Base-by-base conservation (phyloP, 2,797 vertebrate genomes). In the Gymnopithys bicolor region DNA sequence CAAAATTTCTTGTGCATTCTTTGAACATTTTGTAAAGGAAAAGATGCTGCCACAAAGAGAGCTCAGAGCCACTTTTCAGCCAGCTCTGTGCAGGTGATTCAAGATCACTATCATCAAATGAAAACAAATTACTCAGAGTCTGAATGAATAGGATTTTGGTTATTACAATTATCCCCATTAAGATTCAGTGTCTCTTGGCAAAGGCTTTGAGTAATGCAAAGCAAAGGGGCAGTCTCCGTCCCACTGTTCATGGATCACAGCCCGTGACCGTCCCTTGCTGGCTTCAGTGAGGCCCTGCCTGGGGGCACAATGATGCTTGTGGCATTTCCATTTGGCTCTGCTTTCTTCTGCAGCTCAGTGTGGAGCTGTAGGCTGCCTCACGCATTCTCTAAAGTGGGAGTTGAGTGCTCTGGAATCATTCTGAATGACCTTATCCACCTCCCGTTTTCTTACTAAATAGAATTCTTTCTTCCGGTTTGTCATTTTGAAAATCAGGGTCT, bases 1-100 rank as follows among this genome's bases (percentile, higher is more conserved):
- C 45, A 51, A 94, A 92, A 74, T 15, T 7, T 80, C 37, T 59
- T 68, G 24, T 45, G 4, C 3, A 0, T 69, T 69, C 58, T 74
- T 35, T 66, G 48, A 62, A 66, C 13, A 70, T 13, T 24, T 0
- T 0, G 11, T 6, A 79, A 79, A 25, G 28, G 28, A 82, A 28
- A 68, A 49, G 37, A 35, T 78, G 28, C 14, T 84, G 55, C 37
- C 8, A 5, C 25, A 60, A 41, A 49, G 43, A n/a, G 33, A 49
- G 30, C 62, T 60, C 1, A 3, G 55, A 30, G 13, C 27, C 2
- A 0, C 0, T 0, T 53, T 89, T 86, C 23, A 63, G 32, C 58
- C 52, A 56, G 49, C 8, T 64, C 67, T 53, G 51, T 25, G 48
- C 12, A 60, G 23, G 32, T 0, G 0, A 46, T 62, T 39, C 32